phyloP scores from a whole-genome alignment of 2,888 invertebrate genomes.

The Cheilosia scutellata region DNA sequence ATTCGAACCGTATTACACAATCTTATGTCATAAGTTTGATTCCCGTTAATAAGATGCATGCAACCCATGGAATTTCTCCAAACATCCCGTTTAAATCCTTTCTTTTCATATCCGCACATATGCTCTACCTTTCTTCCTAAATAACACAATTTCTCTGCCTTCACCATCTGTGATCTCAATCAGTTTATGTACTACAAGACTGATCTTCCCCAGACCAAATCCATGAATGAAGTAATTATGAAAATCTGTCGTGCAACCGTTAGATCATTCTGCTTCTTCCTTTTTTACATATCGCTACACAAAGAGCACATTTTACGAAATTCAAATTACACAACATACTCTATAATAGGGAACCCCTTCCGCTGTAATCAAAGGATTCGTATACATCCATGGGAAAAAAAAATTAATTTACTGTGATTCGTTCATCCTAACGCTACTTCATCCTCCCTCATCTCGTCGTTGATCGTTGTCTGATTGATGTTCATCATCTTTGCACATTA shows the following conservation, averaged over 20 bases:
- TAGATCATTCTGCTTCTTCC: slow-evolving; percentile 57
- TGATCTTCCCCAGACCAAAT: slow-evolving; percentile 10
- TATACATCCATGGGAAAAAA: slow-evolving; percentile 53
- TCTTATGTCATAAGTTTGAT: slow-evolving; percentile 47
- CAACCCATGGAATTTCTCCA: background rate
- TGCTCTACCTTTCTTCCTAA: slow-evolving; percentile 38
- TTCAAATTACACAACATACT: slow-evolving; percentile 71
- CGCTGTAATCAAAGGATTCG: slow-evolving; percentile 66
- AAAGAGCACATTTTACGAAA: slow-evolving; percentile 40
- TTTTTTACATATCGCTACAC: slow-evolving; percentile 54
- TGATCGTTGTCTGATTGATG: slow-evolving; percentile 64
- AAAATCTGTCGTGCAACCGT: slow-evolving; percentile 76
- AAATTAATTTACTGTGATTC: slow-evolving; percentile 75
- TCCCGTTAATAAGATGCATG: slow-evolving; percentile 70
- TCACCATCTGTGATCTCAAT: slow-evolving; percentile 75
- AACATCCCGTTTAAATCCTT: slow-evolving; percentile 65
- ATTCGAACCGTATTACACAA: slow-evolving; percentile 30
- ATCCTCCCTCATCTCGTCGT: slow-evolving; percentile 55
- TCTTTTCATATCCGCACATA: slow-evolving; percentile 68
- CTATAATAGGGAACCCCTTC: slow-evolving; percentile 47
- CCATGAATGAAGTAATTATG: slow-evolving; percentile 72
- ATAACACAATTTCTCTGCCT: slow-evolving; percentile 35
- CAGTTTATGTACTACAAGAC: slow-evolving; percentile 21
- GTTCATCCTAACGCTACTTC: slow-evolving; percentile 37
- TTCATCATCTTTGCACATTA: slow-evolving; percentile 62